These are phyloP conservation scores for Carollia perspicillata DNA, from an alignment of 2,113 vertebrate species.

Conservation along the genomic window DNA sequence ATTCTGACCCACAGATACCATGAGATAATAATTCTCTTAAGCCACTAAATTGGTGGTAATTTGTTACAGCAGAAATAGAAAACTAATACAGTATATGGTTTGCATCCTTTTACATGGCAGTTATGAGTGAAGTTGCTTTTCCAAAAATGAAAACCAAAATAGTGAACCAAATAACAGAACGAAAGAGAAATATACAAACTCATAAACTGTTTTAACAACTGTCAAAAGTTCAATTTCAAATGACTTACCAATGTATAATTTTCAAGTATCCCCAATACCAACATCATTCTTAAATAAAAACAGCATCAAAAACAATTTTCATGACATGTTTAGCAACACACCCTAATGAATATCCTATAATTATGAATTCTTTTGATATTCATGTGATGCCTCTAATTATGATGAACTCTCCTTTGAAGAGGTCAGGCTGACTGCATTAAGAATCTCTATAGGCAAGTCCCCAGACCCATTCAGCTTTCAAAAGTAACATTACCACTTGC, in stretches of 20 bases:
- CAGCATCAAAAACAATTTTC: neutral
- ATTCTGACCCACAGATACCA: neutral
- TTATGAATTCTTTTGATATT: conserved; percentile 17
- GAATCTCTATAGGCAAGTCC: neutral
- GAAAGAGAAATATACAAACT: neutral
- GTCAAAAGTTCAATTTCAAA: conserved; percentile 2
- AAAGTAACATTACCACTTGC: neutral
- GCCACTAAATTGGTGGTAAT: neutral
- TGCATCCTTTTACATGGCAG: neutral
- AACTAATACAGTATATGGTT: neutral
- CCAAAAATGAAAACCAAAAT: neutral
- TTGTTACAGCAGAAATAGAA: neutral
- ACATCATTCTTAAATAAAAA: conserved; percentile 39
- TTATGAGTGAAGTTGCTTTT: neutral
- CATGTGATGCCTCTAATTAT: neutral
- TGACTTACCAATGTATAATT: neutral
- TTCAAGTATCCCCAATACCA: conserved; percentile 20
- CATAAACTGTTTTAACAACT: neutral
- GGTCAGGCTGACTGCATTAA: neutral
- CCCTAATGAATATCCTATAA: neutral
- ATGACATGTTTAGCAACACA: neutral
- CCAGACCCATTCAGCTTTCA: neutral
- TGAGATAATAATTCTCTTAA: neutral
- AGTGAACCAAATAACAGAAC: neutral
- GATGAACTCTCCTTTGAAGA: neutral